These are phyloP conservation scores for Ammodytes marinus DNA, from an alignment of 2,113 vertebrate species.

Conservation along the genomic window DNA sequence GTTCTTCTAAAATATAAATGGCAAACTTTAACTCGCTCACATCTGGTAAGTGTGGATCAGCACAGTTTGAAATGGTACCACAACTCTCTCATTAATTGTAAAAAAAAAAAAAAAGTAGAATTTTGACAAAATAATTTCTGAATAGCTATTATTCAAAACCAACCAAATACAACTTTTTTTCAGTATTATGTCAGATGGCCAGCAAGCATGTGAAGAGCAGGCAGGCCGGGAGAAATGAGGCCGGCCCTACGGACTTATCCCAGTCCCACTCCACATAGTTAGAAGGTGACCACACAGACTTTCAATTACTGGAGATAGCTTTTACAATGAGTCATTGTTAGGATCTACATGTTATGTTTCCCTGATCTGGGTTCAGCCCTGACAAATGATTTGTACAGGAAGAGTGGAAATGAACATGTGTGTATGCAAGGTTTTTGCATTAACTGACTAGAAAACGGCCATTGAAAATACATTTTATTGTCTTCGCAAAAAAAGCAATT, in stretches of 20 bases:
- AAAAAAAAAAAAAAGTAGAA: background rate
- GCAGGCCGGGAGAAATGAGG: background rate
- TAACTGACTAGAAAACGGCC: background rate
- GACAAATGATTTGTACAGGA: background rate
- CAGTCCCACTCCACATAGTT: background rate
- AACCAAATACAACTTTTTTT: background rate
- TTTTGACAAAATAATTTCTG: background rate
- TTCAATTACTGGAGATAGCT: background rate
- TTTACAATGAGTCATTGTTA: background rate
- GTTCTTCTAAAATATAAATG: background rate
- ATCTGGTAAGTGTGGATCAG: background rate
- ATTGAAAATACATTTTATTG: background rate
- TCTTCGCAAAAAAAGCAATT: background rate
- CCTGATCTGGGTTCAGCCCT: background rate
- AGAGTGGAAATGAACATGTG: background rate
- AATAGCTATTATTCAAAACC: constrained; percentile 5
- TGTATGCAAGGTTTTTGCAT: background rate
- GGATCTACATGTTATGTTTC: background rate
- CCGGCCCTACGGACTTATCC: background rate
- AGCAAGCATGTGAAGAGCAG: background rate
- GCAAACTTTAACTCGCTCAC: background rate
- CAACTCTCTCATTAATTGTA: background rate
- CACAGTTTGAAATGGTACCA: background rate
- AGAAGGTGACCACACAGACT: background rate
- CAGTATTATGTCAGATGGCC: background rate